These are phyloP conservation scores for Congeria kusceri DNA, from an alignment of 2,888 invertebrate species.

Conservation along the genomic window DNA sequence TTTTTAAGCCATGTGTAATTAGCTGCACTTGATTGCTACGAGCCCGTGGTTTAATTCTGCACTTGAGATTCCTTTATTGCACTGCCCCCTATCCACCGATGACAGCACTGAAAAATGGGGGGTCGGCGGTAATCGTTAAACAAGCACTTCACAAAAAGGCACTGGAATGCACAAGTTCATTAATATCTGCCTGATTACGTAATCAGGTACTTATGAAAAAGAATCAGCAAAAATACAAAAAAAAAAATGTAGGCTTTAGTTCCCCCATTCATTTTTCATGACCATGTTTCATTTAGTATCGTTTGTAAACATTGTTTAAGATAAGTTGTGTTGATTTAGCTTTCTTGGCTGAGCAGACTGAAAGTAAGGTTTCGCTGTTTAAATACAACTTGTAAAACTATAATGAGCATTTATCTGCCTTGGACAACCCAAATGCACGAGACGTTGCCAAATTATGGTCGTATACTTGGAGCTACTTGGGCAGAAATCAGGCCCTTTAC, in stretches of 20 bases:
- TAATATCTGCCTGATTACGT: constrained; percentile 9
- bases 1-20: background rate
- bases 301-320: constrained; percentile 40
- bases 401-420: background rate
- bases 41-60: background rate
- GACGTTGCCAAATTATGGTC: too few species aligned
- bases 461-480: too few species aligned
- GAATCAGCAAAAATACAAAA: constrained; percentile 9
- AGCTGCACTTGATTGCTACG: background rate
- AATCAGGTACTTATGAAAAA: constrained; percentile 27
- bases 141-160: constrained; percentile 11
- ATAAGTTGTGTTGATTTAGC: constrained; percentile 44
- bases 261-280: constrained; percentile 28
- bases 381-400: constrained; percentile 20
- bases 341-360: constrained; percentile 19
- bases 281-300: constrained; percentile 46
- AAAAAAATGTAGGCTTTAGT: constrained; percentile 23
- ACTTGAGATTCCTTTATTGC: background rate
- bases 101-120: constrained; percentile 13
- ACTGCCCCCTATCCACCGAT: background rate
- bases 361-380: constrained; percentile 32
- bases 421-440: too few species aligned
- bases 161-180: constrained; percentile 16
- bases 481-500: too few species aligned
- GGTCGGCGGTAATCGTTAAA: constrained; percentile 13